Evolutionary conservation across 2,113 vertebrate species (phyloP).

Genomic region (Burhinus bistriatus): DNA sequence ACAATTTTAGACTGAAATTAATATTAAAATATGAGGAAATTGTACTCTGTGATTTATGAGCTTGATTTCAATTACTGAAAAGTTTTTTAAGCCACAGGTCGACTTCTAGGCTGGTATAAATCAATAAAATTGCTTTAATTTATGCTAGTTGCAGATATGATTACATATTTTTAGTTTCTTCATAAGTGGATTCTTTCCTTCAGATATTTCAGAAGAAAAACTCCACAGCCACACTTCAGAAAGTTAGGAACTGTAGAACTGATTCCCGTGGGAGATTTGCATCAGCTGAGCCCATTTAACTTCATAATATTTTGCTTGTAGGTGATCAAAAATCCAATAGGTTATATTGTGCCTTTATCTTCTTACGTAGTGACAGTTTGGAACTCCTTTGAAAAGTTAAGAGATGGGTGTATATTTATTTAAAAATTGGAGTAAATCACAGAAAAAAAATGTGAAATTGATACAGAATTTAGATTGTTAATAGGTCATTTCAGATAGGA

Average conservation of each 20-base stretch:
- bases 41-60: not conserved
- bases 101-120: not conserved
- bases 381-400: not conserved
- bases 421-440: not conserved
- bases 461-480: not conserved
- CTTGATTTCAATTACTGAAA: not conserved
- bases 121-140: not conserved
- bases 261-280: not conserved
- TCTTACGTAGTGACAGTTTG: not conserved
- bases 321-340: not conserved
- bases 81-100: not conserved
- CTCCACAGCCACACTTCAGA: not conserved
- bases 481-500: not conserved
- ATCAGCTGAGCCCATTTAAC: not conserved
- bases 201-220: not conserved
- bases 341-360: not conserved
- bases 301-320: not conserved
- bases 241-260: not conserved
- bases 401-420: not conserved
- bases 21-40: not conserved
- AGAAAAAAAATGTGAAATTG: not conserved
- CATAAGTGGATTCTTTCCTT: not conserved
- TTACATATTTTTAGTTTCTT: not conserved
- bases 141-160: not conserved
- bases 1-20: slow-evolving; percentile 11